These are phyloP conservation scores for Nycteola revayana DNA, from an alignment of 2,888 invertebrate genomes.

Conservation along the genomic window DNA sequence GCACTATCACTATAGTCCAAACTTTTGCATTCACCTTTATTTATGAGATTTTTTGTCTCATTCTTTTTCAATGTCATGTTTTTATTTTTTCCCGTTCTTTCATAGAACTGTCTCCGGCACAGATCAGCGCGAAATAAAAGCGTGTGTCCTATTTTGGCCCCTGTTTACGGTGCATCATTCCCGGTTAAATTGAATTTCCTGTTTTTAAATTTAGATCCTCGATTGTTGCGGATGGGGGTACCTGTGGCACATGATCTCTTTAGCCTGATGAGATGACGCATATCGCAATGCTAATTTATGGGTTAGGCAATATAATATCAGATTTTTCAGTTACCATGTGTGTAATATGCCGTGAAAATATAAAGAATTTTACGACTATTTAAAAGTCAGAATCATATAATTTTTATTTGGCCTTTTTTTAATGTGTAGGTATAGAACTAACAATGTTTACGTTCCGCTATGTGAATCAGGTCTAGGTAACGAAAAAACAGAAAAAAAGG, in stretches of 20 bases:
- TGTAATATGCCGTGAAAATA: no score
- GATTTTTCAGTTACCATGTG: no score
- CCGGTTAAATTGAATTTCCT: constrained; percentile 77
- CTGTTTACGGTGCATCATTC: constrained; percentile 72
- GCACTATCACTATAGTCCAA: no score
- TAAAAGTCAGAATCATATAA: no score
- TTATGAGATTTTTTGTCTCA: constrained; percentile 50
- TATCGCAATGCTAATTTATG: no score
- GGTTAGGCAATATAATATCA: no score
- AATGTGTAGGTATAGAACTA: no score
- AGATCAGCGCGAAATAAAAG: constrained; percentile 59
- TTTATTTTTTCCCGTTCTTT: constrained; percentile 12
- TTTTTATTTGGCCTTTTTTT: no score
- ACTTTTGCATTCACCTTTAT: constrained; percentile 46
- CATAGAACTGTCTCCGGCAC: constrained; percentile 2
- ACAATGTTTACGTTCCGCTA: no score
- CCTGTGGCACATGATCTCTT: constrained; percentile 29
- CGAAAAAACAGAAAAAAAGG: no score
- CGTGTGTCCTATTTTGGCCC: constrained; percentile 70
- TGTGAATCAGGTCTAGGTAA: no score
- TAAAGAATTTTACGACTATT: no score
- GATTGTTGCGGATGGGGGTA: constrained; percentile 33
- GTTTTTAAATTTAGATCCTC: constrained; percentile 69
- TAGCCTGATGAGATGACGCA: constrained; percentile 7
- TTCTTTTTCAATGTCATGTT: constrained; percentile 57